These are phyloP conservation scores for Rhinolophus sinicus DNA, from an alignment of 2,113 vertebrate genomes.

Conservation along the genomic window DNA sequence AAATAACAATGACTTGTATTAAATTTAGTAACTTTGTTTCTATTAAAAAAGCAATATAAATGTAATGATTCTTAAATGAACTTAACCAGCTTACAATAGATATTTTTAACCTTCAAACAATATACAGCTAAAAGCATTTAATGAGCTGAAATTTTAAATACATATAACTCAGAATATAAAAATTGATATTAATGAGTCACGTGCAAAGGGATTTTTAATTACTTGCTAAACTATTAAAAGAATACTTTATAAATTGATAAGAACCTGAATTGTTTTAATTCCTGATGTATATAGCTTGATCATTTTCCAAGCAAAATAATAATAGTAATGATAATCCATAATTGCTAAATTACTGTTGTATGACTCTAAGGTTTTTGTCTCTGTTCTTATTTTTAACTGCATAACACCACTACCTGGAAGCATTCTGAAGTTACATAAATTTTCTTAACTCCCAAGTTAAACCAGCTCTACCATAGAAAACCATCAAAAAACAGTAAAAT, in stretches of 20 bases:
- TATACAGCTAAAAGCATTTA: conserved; percentile 40
- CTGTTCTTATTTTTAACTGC: conserved; percentile 4
- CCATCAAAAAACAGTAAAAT: conserved; percentile 4
- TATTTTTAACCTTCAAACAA: conserved; percentile 26
- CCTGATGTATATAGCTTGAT: background rate
- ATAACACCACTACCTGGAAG: background rate
- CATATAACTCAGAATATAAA: conserved; percentile 6
- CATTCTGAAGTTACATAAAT: conserved; percentile 29
- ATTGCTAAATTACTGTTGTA: background rate
- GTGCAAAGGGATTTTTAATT: conserved; percentile 14
- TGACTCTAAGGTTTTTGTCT: background rate
- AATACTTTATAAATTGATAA: conserved; percentile 39
- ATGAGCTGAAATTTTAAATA: conserved; percentile 33
- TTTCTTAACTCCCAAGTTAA: conserved; percentile 48
- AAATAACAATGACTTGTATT: background rate
- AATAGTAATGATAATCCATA: background rate
- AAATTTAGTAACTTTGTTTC: conserved; percentile 36
- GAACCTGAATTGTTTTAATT: conserved; percentile 38
- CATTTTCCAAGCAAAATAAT: conserved; percentile 52
- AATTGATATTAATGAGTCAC: conserved; percentile 39
- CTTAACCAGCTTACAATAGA: background rate
- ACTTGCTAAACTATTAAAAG: conserved; percentile 33
- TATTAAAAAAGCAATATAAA: conserved; percentile 5
- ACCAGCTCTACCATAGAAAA: conserved; percentile 10
- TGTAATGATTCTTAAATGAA: conserved; percentile 13